Evolutionary conservation across 2,113 vertebrate genomes (phyloP).

Genomic region (Arothron firmamentum): DNA sequence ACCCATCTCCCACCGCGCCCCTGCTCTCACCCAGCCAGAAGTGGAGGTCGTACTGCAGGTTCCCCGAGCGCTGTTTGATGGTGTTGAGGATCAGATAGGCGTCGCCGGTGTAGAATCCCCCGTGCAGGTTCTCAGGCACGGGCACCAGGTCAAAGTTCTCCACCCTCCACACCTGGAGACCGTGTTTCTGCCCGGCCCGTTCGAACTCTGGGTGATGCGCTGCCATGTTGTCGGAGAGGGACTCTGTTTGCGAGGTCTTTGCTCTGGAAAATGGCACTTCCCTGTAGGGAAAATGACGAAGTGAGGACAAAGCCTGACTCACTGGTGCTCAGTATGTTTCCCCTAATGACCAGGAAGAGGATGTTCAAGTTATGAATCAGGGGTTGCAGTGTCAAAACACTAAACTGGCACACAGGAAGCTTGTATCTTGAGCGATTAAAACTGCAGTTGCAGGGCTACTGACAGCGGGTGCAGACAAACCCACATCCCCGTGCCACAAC

Average conservation of each 20-base stretch:
- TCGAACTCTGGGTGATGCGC: slow-evolving; percentile 87
- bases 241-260: background rate
- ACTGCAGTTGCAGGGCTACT: too few species aligned
- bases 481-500: too few species aligned
- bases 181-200: slow-evolving; percentile 84
- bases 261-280: slow-evolving; percentile 2
- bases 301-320: slow-evolving; percentile 40
- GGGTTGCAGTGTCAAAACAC: background rate
- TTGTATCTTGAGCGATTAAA: too few species aligned
- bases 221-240: slow-evolving; percentile 80
- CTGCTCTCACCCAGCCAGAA: slow-evolving; percentile 90
- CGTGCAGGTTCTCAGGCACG: slow-evolving; percentile 86
- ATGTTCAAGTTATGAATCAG: slow-evolving; percentile 41
- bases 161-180: slow-evolving; percentile 95
- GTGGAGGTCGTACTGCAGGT: slow-evolving; percentile 92
- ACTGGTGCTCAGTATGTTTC: slow-evolving; percentile 36
- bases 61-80: slow-evolving; percentile 85
- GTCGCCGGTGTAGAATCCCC: slow-evolving; percentile 92
- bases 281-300: too few species aligned
- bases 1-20: too few species aligned
- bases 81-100: slow-evolving; percentile 94
- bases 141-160: slow-evolving; percentile 94
- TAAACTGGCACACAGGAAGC: background rate
- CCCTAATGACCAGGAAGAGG: slow-evolving; percentile 44
- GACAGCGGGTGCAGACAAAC: too few species aligned